Conservation (phyloP, 2,888 invertebrate species). For the Drosophila lutescens region DNA sequence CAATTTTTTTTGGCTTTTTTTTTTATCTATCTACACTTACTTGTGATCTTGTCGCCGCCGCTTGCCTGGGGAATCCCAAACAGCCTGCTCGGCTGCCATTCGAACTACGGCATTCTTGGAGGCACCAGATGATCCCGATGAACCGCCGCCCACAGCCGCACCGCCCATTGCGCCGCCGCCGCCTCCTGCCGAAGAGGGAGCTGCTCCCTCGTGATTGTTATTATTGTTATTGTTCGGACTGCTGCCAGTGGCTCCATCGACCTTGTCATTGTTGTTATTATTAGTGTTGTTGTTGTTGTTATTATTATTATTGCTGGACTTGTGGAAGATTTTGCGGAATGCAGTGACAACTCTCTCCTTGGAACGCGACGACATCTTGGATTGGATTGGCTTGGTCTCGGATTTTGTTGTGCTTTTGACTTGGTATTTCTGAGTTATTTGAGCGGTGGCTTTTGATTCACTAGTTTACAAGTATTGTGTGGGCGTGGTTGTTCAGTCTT, state of each 20-base stretch:
- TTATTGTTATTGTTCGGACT: constrained; percentile 58
- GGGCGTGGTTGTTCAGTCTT: constrained; percentile 62
- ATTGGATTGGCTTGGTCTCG: constrained; percentile 9
- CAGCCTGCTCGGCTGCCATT: constrained; percentile 58
- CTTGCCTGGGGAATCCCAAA: constrained; percentile 78
- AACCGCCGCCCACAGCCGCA: constrained; percentile 17
- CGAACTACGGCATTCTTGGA: constrained; percentile 63
- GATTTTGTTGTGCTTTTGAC: constrained; percentile 5
- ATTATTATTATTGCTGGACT: constrained; percentile 86
- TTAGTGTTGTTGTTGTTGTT: constrained; percentile 82
- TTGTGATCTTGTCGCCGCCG: constrained; percentile 80
- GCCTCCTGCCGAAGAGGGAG: constrained; percentile 14
- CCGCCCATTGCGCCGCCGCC: constrained; percentile 86
- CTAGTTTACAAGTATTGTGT: constrained; percentile 32
- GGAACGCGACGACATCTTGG: constrained; percentile 89
- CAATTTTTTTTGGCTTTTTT: background rate
- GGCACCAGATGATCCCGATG: constrained; percentile 26
- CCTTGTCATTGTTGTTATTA: constrained; percentile 86
- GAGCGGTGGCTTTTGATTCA: constrained; percentile 48
- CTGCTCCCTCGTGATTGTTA: constrained; percentile 64
- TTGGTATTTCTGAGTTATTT: constrained; percentile 11
- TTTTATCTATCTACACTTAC: constrained; percentile 47
- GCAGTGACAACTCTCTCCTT: constrained; percentile 93
- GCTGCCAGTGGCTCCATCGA: constrained; percentile 86
- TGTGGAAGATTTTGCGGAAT: constrained; percentile 90